A percentile compares a stretch with the other conserved stretches of the same genome.
These are phyloP conservation scores for Drosophila borealis DNA, from an alignment of 2,888 invertebrate species.

Conservation along the genomic window DNA sequence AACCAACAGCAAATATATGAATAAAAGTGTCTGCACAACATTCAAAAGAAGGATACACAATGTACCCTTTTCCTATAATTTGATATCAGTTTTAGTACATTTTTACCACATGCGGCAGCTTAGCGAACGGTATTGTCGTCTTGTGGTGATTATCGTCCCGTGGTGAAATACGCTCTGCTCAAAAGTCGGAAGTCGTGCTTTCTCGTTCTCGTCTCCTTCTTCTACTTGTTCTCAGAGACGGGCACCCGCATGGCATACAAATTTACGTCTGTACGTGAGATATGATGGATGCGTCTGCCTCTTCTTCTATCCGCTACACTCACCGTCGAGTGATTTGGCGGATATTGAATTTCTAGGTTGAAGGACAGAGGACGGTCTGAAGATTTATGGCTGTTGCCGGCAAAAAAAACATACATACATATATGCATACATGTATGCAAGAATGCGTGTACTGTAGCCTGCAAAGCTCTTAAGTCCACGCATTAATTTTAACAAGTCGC, in stretches of 20 bases:
- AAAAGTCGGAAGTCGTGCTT: slow-evolving; percentile 36
- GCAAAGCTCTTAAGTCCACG: slow-evolving; percentile 61
- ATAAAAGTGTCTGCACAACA: no score
- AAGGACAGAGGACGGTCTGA: slow-evolving; percentile 51
- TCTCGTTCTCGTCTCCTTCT: slow-evolving; percentile 5
- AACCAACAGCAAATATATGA: no score
- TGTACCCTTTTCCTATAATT: no score
- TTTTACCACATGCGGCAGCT: neutral
- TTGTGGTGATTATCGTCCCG: slow-evolving; percentile 35
- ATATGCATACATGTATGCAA: neutral
- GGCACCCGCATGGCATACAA: slow-evolving; percentile 59
- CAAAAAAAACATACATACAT: slow-evolving; percentile 4
- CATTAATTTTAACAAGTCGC: slow-evolving; percentile 61
- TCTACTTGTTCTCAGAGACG: slow-evolving; percentile 2
- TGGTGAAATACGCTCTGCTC: slow-evolving; percentile 36
- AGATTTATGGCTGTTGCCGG: slow-evolving; percentile 46
- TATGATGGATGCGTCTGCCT: slow-evolving; percentile 53
- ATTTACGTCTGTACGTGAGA: slow-evolving; percentile 51
- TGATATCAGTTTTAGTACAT: no score
- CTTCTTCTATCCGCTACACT: slow-evolving; percentile 20
- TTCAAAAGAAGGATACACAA: no score
- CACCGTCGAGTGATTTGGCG: slow-evolving; percentile 41
- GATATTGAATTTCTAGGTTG: slow-evolving; percentile 65
- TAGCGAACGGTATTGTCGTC: neutral
- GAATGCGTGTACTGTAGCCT: slow-evolving; percentile 6